Evolutionary conservation across 2,113 vertebrate genomes (phyloP).

Genomic region (Anhinga anhinga): DNA sequence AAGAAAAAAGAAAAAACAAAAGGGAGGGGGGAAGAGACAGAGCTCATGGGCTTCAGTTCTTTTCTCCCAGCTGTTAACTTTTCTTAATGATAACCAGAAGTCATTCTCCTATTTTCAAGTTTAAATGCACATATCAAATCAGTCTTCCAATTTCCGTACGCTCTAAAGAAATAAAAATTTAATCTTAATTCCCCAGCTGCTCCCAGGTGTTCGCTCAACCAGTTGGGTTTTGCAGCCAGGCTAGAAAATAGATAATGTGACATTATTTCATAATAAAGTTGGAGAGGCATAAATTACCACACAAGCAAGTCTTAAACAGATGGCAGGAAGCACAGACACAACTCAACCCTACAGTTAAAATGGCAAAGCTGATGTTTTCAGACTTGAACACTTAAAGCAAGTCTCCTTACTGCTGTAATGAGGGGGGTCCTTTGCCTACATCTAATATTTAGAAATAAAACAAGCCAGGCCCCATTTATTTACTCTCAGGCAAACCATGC

Average conservation of each 20-base stretch:
- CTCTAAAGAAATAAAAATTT: constrained; percentile 25
- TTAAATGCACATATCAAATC: neutral
- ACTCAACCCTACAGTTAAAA: neutral
- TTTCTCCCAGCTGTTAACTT: constrained; percentile 2
- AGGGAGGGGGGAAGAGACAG: neutral
- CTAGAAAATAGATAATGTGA: constrained; percentile 11
- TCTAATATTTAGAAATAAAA: neutral
- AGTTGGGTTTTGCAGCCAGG: neutral
- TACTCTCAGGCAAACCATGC: neutral
- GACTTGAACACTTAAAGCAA: neutral
- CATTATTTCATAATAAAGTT: neutral
- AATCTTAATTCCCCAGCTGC: constrained; percentile 1
- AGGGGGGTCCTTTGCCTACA: neutral
- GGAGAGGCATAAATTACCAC: neutral
- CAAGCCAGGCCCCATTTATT: neutral
- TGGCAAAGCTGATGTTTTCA: neutral
- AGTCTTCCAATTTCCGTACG: neutral
- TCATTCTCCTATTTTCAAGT: neutral
- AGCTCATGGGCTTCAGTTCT: neutral
- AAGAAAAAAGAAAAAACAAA: neutral
- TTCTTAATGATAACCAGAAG: neutral
- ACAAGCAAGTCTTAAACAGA: neutral
- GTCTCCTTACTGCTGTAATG: neutral
- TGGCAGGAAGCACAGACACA: neutral
- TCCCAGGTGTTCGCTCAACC: neutral